Conservation (phyloP, 2,113 vertebrate species). For the Rhinolophus ferrumequinum region DNA sequence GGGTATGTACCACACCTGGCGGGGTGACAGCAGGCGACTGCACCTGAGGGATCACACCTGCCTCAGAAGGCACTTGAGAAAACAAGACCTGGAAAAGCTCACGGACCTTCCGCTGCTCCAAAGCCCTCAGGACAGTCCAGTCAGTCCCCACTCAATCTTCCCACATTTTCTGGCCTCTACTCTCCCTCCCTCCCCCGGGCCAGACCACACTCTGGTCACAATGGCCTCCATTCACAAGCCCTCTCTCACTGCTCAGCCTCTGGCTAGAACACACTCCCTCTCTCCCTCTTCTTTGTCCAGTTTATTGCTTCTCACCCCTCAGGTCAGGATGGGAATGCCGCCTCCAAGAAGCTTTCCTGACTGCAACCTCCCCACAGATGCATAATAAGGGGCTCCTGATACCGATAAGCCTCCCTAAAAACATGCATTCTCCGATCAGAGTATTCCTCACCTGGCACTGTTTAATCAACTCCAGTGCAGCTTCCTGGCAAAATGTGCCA, state of each 20-base stretch:
- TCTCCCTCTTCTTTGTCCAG: background rate
- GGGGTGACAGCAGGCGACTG: background rate
- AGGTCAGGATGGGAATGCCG: rapidly evolving
- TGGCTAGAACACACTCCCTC: background rate
- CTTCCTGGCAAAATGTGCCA: background rate
- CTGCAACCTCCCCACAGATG: background rate
- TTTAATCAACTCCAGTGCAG: too few species aligned
- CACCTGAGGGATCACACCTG: too few species aligned
- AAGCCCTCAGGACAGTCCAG: rapidly evolving
- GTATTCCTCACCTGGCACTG: rapidly evolving
- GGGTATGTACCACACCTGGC: background rate
- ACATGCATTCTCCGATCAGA: background rate
- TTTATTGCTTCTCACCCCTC: background rate
- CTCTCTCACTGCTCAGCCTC: background rate
- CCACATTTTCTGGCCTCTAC: background rate
- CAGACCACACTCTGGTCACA: background rate
- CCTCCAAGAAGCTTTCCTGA: background rate
- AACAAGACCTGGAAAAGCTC: background rate
- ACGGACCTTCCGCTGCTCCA: rapidly evolving
- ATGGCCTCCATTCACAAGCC: background rate
- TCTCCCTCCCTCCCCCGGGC: background rate
- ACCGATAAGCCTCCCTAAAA: too few species aligned
- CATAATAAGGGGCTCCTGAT: background rate
- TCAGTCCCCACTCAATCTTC: rapidly evolving
- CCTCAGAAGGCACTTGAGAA: background rate